Evolutionary conservation across 1,140 invertebrate species (phyloP), one percentile per base, ranked within the genome.

Genomic region (Panagrolaimus sp.): DNA sequence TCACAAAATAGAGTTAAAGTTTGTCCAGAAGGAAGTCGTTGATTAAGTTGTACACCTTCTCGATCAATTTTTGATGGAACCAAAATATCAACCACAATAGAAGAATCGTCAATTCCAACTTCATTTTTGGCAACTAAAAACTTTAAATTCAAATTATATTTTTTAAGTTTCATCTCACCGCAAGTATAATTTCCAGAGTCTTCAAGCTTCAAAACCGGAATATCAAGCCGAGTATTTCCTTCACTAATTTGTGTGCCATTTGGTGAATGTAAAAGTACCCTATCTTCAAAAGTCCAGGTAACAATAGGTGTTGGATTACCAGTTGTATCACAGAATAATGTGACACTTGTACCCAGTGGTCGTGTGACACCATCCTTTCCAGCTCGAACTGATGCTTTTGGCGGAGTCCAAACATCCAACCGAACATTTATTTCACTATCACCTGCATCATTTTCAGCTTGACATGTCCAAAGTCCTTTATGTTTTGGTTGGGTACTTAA

Each of bases 381-480:
- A 14, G 65, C 74, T 16, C 23, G 64, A 8, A 75, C 65, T 51
- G 68, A 38, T n/a, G 69, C 71, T 14, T 11, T 38, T 9, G 38
- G 57, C 20, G 9, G 13, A 7, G 75, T 72, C 65, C 72, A 82
- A 4, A 81, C 74, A 70, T 81, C 73, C 5, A 81, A 65, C 23
- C 31, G 27, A 23, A 80, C 70, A 48, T 77, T 74, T 13, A 69
- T 42, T 46, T 76, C 74, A 11, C 57, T 73, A 1, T 62, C 51
- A 16, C 79, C 79, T 14, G 79, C 79, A 27, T 76, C 71, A 63
- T 81, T 81, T 63, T 82, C 78, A n/a, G 80, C 79, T 13, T 69
- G 45, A 53, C 79, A 81, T 8, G 69, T 80, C 78, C 79, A 81
- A 9, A 67, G 65, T 9, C 78, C 80, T n/a, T 65, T 70, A 38